These are phyloP conservation scores for Chlorops oryzae DNA, from an alignment of 1,140 invertebrate genomes.

Conservation along the genomic window DNA sequence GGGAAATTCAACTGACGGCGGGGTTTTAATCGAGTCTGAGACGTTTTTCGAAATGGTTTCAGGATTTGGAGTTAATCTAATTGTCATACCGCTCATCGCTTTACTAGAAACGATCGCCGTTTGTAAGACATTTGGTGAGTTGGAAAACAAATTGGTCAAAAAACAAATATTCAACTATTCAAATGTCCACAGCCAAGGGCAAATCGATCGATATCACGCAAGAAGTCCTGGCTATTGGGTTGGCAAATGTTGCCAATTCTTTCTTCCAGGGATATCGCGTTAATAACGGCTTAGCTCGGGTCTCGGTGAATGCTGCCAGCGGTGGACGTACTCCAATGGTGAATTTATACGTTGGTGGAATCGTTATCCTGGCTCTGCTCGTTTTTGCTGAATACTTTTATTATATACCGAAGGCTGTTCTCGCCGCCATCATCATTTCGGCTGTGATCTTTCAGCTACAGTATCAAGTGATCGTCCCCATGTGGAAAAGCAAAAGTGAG, in stretches of 20 bases:
- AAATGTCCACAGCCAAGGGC: slow-evolving; percentile 51
- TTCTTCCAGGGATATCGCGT: slow-evolving; percentile 78
- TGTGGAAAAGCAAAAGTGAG: slow-evolving; percentile 70
- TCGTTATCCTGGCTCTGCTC: slow-evolving; percentile 63
- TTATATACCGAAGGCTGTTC: slow-evolving; percentile 68
- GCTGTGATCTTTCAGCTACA: slow-evolving; percentile 78
- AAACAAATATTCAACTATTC: background rate
- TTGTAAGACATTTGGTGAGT: slow-evolving; percentile 61
- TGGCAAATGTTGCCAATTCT: slow-evolving; percentile 75
- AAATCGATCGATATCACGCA: slow-evolving; percentile 72
- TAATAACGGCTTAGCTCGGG: slow-evolving; percentile 69
- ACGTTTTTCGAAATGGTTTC: slow-evolving; percentile 60
- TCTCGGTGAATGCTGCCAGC: slow-evolving; percentile 80
- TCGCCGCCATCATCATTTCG: slow-evolving; percentile 69
- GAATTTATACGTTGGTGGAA: slow-evolving; percentile 59
- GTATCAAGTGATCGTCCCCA: slow-evolving; percentile 62
- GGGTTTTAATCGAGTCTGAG: slow-evolving; percentile 4
- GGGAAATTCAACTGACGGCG: slow-evolving; percentile 41
- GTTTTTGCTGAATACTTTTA: slow-evolving; percentile 71
- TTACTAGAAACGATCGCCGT: slow-evolving; percentile 74
- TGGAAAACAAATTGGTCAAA: background rate
- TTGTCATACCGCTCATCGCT: slow-evolving; percentile 71
- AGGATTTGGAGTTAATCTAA: slow-evolving; percentile 62
- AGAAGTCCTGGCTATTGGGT: slow-evolving; percentile 72
- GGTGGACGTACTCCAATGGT: slow-evolving; percentile 77